Conservation (phyloP, 1,140 invertebrate species). For the Mactra quadrangularis region DNA sequence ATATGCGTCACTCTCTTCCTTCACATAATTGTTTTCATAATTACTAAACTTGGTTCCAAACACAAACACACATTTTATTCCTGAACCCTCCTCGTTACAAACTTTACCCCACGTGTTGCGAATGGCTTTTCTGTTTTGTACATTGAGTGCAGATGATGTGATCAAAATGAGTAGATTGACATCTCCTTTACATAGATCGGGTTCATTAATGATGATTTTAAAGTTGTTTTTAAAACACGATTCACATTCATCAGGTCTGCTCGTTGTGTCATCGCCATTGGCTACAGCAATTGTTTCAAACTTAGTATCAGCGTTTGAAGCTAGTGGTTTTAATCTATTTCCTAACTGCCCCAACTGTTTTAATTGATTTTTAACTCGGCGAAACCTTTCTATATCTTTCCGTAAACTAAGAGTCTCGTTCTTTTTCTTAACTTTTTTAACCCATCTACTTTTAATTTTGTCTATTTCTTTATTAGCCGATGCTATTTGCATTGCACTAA, state of each 20-base stretch:
- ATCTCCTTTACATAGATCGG: slow-evolving; percentile 26
- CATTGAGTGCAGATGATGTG: slow-evolving; percentile 28
- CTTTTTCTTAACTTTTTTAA: background rate
- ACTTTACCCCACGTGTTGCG: slow-evolving; percentile 60
- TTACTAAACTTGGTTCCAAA: slow-evolving; percentile 41
- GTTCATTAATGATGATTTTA: slow-evolving; percentile 27
- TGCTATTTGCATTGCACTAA: no score
- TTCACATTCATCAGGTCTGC: slow-evolving; percentile 34
- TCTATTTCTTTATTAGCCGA: background rate
- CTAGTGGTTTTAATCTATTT: background rate
- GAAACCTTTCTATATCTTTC: background rate
- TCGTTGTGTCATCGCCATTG: background rate
- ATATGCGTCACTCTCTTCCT: slow-evolving; percentile 85
- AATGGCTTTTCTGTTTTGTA: slow-evolving; percentile 32
- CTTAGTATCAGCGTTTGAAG: background rate
- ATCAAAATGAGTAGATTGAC: slow-evolving; percentile 56
- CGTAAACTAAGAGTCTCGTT: background rate
- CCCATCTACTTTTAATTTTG: background rate
- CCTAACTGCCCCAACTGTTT: background rate
- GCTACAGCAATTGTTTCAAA: background rate
- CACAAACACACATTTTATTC: slow-evolving; percentile 54
- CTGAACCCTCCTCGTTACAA: slow-evolving; percentile 7
- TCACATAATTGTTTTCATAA: slow-evolving; percentile 36
- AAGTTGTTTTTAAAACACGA: slow-evolving; percentile 30
- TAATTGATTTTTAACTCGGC: background rate